Evolutionary conservation across 2,888 invertebrate species (phyloP), one percentile per base, ranked within the genome.

Genomic region (Mellilla xanthometata): DNA sequence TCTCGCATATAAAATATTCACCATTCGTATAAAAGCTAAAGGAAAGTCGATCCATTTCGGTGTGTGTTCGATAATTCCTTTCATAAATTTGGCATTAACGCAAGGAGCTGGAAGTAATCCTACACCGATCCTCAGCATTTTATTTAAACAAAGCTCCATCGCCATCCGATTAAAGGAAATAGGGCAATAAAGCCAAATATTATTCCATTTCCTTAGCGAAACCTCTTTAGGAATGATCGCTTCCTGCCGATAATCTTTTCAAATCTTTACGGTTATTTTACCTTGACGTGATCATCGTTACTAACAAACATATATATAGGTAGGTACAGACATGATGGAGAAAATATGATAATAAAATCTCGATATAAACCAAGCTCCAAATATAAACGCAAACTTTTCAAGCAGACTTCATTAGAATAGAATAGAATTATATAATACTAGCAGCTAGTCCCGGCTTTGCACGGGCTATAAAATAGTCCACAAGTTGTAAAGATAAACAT

Each of bases 141-240:
- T 51, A 49, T 53, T 52, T 42, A 49, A 45, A 48, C 52, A 39
- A 39, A 48, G 49, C 51, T 53, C 46, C 45, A 51, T 47, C 47
- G 49, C 42, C 53, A 52, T 56, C 46, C 53, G 47, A 51, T 56
- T 49, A 53, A 53, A 49, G 53, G 45, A 50, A 56, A 54, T 54
- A 50, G 54, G 54, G 48, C 48, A 49, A 54, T 56, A 56, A 56
- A 56, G 46, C 54, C 52, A 49, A 49, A 54, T 54, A 54, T 47
- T 56, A 52, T 52, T 49, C 53, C 47, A 47, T 53, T 53, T 53
- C 49, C 51, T 42, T 36, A 44, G 39, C 39, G 53, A 56, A 56
- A 49, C 42, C 51, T 53, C 51, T 52, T 49, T 48, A 43, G 41
- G 39, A 36, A 44, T 48, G 56, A 54, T 56, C 54, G 54, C 32